These are phyloP conservation scores for Dermolepida albohirtum DNA, from an alignment of 2,888 invertebrate genomes.

Conservation along the genomic window DNA sequence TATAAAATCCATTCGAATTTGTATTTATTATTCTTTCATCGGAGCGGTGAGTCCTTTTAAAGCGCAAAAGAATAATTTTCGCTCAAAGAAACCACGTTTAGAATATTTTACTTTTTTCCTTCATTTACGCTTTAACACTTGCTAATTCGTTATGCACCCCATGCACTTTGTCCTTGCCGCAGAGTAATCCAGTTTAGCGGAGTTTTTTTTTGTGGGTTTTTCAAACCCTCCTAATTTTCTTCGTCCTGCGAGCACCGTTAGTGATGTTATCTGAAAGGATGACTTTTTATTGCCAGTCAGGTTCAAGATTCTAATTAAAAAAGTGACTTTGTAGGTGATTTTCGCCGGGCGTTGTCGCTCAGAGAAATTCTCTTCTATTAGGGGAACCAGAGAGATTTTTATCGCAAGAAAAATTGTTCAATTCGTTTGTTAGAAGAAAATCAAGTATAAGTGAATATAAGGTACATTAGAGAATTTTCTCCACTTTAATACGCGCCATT, in stretches of 20 bases:
- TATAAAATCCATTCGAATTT: constrained; percentile 3
- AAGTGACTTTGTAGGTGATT: constrained; percentile 54
- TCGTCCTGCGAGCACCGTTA: constrained; percentile 54
- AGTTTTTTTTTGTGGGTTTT: constrained; percentile 54
- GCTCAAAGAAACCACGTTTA: constrained; percentile 19
- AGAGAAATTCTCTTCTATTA: no score
- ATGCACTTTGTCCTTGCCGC: constrained; percentile 54
- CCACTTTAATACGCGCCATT: constrained; percentile 33
- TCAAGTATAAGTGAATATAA: constrained; percentile 36
- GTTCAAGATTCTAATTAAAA: constrained; percentile 58
- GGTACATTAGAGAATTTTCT: background rate
- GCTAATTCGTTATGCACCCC: constrained; percentile 60
- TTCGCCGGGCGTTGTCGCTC: constrained; percentile 35
- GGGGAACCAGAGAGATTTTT: background rate
- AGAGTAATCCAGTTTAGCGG: constrained; percentile 59
- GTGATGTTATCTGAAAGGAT: constrained; percentile 57
- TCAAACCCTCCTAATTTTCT: constrained; percentile 59
- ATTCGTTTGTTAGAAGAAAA: constrained; percentile 19
- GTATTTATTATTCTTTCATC: background rate
- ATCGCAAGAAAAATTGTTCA: background rate
- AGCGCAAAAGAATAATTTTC: background rate
- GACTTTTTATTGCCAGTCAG: constrained; percentile 56
- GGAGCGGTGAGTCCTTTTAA: no score
- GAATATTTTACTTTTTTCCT: constrained; percentile 31
- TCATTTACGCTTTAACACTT: constrained; percentile 55